Base-by-base conservation (phyloP, 2,888 invertebrate species). In the Drosophila lacicola region DNA sequence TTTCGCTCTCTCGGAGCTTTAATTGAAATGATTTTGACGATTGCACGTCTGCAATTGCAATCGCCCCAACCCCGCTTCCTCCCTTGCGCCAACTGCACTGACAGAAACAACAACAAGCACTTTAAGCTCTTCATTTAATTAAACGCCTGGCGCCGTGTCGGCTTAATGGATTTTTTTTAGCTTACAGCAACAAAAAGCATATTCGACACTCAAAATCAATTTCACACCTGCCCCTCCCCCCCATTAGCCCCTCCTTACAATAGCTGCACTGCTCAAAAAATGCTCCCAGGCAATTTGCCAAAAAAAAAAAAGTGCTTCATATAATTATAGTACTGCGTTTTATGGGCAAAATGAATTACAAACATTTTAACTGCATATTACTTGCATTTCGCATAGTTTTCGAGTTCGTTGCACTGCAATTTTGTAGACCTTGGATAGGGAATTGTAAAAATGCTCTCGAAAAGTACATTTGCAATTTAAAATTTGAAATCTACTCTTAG, bases 11-110 rank as follows among this genome's bases (percentile, higher is more conserved):
- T 36, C 14, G 8, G 37, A 17, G 69, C 67, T 65, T 80, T 72
- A 82, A 84, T 84, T 78, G 64, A 81, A 81, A 77, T 80, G 78
- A 70, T 70, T 54, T 80, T 73, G 73, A 44, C 63, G 71, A 70
- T 65, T 61, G 54, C 65, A 66, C 66, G 67, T 63, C 60, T 74
- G 62, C 65, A 81, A 60, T 82, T 62, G 39, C 33, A 61, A 54
- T 56, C 62, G 46, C 37, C 11, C 19, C 39, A 45, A 25, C 25
- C 33, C 11, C 42, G 34, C 13, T 6, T 44, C 19, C 17, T 9
- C 4, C 8, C 19, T 55, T 41, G 36, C 55, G 33, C 56, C 19
- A 41, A 53, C 72, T 65, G 54, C 73, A 61, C 63, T 64, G 47
- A 21, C 51, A 63, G 17, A 19, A 36, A 47, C 2, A 44, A 39